Evolutionary conservation across 2,888 invertebrate genomes (phyloP), one percentile per base, ranked within the genome.

Genomic region (Sylvicola fuscatus): DNA sequence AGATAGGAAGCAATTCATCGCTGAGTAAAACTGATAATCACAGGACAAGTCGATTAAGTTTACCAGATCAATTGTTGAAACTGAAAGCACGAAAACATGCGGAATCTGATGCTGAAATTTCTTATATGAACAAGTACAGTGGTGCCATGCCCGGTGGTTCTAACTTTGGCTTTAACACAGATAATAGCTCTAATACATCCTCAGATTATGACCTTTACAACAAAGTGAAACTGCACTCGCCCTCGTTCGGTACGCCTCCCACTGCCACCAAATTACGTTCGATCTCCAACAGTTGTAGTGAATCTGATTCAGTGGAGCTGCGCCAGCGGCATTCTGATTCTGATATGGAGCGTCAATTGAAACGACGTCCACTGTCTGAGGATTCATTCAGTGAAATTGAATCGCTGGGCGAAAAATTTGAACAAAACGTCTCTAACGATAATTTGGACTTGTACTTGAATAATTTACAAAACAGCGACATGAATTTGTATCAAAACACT

Each of bases 351-450:
- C 61, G 66, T 16, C 66, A 70, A 44, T 53, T 75, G 30, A 81
- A 77, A 46, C 62, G 81, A 34, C 61, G 79, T 43, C 80, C 81
- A 0, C 64, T 82, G 3, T 79, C 80, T 14, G 77, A 78, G 48
- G 76, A 81, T 45, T 77, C 75, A 30, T 55, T 57, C 5, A 75
- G 74, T 48, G 74, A 78, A 49, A 60, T 77, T 31, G 70, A 70
- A 38, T 67, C 70, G 10, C 55, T 70, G 14, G 61, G 62, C 43
- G 64, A 64, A 38, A 60, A 63, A 44, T 64, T 65, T 35, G 65
- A 65, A 44, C 68, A 70, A 28, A 53, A 56, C 4, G 47, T 59
- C 3, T 58, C 62, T 15, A 68, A 66, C 41, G 61, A 70, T n/a
- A 72, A 76, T 48, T 58, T 78, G 34, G 76, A 78, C 51, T 66